Base-by-base conservation (phyloP, 2,797 vertebrate genomes). In the Ambastaia sidthimunki region DNA sequence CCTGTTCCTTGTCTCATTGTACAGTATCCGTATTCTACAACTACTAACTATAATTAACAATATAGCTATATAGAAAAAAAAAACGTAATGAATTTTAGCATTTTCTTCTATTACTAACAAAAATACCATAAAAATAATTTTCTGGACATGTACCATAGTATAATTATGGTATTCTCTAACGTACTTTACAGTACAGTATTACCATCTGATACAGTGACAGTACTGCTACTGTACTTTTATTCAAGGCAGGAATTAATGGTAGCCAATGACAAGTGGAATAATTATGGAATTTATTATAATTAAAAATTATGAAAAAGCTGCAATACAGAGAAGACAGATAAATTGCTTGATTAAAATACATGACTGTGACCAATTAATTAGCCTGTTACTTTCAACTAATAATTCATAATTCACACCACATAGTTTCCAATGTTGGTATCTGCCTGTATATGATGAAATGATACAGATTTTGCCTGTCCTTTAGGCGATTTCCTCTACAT, bases 301-400 rank as follows among this genome's bases (percentile, higher is more conserved):
- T 19, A n/a, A 4, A 11, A 59, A 25, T 23, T 23, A 59, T 23
- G 23, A 59, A 59, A 25, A 11, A 0, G 23, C 55, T 13, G 59
- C 48, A 52, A 52, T 52, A 52, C 48, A 52, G 37, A 41, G 41
- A 44, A 44, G 9, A 37, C n/a, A 28, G 28, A 57, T 57, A 21
- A 9, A 21, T 12, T 57, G 21, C 10, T 23, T 23, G 11, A 57
- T 13, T 11, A 62, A 62, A 16, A 28, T 62, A 28, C 59, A 62
- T 28, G 12, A 31, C 59, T 31, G 13, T 31, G 25, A 18, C 25
- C 5, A 62, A 28, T 18, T 16, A 7, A 62, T 87, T 82, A 90
- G 82, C 70, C 82, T 78, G 3, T 80, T 19, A 0, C 65, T 71
- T 84, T 78, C 44, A 76, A 75, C 86, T 83, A 87, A 85, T 88